A percentile compares a stretch with the other conserved stretches of the same genome.
Conservation (phyloP, 2,888 invertebrate genomes). For the Nymphalis urticae region DNA sequence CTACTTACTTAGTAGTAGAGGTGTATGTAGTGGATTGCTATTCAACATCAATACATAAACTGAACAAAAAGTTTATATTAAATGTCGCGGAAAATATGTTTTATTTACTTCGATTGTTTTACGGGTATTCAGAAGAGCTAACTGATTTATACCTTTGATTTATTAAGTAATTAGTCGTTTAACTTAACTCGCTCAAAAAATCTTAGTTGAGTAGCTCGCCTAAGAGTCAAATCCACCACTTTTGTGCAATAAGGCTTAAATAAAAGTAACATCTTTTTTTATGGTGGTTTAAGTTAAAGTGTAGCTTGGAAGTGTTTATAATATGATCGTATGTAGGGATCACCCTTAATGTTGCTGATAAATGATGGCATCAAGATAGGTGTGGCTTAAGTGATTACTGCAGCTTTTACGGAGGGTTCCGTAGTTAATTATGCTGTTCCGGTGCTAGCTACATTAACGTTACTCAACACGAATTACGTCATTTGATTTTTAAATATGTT, state of each 20-base stretch:
- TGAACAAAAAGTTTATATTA: too few relatives aligned
- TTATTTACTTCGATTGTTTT: too few relatives aligned
- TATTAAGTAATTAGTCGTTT: too few relatives aligned
- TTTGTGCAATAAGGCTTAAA: neutral
- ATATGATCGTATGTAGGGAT: conserved; percentile 24
- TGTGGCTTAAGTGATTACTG: conserved; percentile 79
- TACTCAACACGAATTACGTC: conserved; percentile 36
- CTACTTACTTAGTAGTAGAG: too few relatives aligned
- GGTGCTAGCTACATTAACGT: conserved; percentile 45
- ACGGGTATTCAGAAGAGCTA: too few relatives aligned
- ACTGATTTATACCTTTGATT: neutral
- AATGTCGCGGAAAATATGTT: too few relatives aligned
- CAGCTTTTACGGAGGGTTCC: conserved; percentile 59
- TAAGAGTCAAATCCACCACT: too few relatives aligned
- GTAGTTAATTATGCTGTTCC: conserved; percentile 45
- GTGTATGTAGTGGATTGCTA: too few relatives aligned
- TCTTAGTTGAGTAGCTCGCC: too few relatives aligned
- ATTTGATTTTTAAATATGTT: conserved; percentile 8
- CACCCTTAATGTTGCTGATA: conserved; percentile 64
- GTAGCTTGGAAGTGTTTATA: neutral
- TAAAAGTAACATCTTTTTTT: neutral
- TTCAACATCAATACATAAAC: too few relatives aligned
- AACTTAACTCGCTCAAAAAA: too few relatives aligned
- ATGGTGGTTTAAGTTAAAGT: conserved; percentile 20
- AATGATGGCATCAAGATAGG: conserved; percentile 59